phyloP scores from a whole-genome alignment of 2,797 vertebrate species.

The Spondyliosoma cantharus region DNA sequence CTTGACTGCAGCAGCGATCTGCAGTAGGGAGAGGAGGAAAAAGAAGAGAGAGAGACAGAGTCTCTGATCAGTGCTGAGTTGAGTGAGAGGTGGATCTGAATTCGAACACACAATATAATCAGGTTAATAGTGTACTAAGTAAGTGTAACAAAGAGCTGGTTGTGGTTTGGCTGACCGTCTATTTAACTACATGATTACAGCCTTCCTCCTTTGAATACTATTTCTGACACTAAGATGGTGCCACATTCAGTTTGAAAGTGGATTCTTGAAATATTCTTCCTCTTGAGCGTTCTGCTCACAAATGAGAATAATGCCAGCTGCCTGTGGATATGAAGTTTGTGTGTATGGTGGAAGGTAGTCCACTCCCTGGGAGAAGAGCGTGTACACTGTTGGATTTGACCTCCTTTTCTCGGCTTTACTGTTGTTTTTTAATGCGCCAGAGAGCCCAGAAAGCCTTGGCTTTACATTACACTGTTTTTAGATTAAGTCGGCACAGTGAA shows the following conservation, averaged over 20 bases:
- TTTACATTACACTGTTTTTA: conserved; percentile 54
- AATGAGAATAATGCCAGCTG: conserved; percentile 57
- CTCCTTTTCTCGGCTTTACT: conserved; percentile 50
- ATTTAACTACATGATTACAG: conserved; percentile 1
- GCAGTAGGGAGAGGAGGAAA: too few relatives aligned
- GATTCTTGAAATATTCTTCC: conserved; percentile 49
- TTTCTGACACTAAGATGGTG: conserved; percentile 10
- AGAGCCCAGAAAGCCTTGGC: conserved; percentile 8
- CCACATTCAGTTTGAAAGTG: conserved; percentile 33
- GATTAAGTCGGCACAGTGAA: conserved; percentile 29
- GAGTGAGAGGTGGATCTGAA: too few relatives aligned
- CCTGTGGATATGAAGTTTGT: conserved; percentile 42
- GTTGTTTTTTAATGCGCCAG: conserved; percentile 39
- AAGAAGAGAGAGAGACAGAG: too few relatives aligned
- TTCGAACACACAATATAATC: too few relatives aligned
- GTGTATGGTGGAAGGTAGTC: conserved; percentile 31
- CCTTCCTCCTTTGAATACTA: conserved; percentile 3
- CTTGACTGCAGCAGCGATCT: too few relatives aligned
- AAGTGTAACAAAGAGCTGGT: too few relatives aligned
- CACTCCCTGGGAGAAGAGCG: conserved; percentile 34
- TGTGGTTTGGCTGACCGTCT: neutral
- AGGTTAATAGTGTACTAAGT: too few relatives aligned
- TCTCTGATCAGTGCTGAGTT: too few relatives aligned
- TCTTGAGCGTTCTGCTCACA: conserved; percentile 44
- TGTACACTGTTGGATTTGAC: conserved; percentile 39